Evolutionary conservation across 1,140 invertebrate genomes (phyloP).

Genomic region (Ooceraea biroi): DNA sequence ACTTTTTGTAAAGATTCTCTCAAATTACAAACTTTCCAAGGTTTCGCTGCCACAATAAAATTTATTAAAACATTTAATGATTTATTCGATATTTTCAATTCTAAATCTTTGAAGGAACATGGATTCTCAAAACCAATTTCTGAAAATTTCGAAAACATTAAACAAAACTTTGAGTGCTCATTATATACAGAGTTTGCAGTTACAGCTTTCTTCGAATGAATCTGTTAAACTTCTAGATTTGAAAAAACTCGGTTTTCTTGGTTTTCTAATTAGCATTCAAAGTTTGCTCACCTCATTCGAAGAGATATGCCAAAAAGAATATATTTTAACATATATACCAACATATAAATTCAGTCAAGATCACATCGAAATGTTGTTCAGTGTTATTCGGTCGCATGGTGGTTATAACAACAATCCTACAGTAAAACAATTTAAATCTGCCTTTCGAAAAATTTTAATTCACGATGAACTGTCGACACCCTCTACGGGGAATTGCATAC

Average conservation of each 20-base stretch:
- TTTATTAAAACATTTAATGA: background rate
- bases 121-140: background rate
- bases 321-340: constrained; percentile 1
- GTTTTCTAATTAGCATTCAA: background rate
- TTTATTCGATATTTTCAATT: constrained; percentile 4
- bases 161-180: background rate
- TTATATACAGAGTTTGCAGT: background rate
- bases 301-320: background rate
- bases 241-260: background rate
- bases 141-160: background rate
- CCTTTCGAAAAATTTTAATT: background rate
- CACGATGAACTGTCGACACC: background rate
- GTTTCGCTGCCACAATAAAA: background rate
- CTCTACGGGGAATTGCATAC: background rate
- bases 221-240: background rate
- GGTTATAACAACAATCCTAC: background rate
- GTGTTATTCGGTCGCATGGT: background rate
- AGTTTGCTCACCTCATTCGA: background rate
- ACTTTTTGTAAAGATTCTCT: background rate
- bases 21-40: background rate
- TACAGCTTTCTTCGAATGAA: background rate
- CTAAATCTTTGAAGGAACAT: background rate
- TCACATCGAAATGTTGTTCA: background rate
- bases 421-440: background rate
- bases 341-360: background rate